Evolutionary conservation across 2,113 vertebrate genomes (phyloP).

Genomic region (Tinamus guttatus): DNA sequence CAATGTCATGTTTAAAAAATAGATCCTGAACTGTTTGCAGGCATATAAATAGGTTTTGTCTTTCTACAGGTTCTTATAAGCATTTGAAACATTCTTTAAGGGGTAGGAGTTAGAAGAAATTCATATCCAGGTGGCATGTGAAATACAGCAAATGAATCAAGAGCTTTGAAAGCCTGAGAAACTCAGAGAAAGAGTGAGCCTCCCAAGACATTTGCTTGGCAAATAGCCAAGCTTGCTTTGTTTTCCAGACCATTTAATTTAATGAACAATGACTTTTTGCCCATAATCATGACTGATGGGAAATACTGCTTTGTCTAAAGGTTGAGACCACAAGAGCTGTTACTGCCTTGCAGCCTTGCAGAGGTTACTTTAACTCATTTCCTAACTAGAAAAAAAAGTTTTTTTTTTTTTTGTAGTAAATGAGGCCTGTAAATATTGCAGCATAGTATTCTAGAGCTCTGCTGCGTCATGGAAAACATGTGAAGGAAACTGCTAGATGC

Average conservation of each 20-base stretch:
- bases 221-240: constrained; percentile 22
- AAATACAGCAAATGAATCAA: constrained; percentile 16
- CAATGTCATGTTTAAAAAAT: neutral
- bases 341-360: neutral
- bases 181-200: neutral
- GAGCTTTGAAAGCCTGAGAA: neutral
- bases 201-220: neutral
- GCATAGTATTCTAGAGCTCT: neutral
- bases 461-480: neutral
- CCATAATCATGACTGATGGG: constrained; percentile 1
- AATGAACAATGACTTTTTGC: constrained; percentile 26
- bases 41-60: neutral
- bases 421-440: neutral
- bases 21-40: neutral
- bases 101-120: neutral
- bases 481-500: neutral
- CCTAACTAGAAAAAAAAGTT: neutral
- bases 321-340: neutral
- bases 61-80: neutral
- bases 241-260: constrained; percentile 21
- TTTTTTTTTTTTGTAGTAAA: constrained; percentile 13
- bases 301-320: neutral
- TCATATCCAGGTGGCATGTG: neutral
- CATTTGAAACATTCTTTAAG: neutral
- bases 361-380: neutral